phyloP scores from a whole-genome alignment of 2,888 invertebrate species.

The Ennomos erosarius region DNA sequence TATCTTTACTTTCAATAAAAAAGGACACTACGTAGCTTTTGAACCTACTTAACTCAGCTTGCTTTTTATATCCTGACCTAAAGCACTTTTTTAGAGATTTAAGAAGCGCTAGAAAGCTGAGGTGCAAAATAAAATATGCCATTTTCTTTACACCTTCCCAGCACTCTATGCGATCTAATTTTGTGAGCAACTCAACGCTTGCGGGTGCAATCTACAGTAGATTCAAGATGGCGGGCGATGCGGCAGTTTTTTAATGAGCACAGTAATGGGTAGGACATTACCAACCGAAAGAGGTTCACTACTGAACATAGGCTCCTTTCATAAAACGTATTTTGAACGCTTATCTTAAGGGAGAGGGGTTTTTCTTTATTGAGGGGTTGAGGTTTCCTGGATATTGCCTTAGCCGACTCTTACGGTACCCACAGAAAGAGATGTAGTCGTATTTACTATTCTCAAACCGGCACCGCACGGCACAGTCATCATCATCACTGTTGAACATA shows the following conservation, averaged over 20 bases:
- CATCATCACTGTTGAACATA: too few relatives aligned
- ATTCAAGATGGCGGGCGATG: not conserved
- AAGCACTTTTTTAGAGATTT: constrained; percentile 6
- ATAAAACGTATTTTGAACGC: too few relatives aligned
- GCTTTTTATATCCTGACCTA: constrained; percentile 5
- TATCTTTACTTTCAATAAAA: not conserved
- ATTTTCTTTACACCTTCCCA: constrained; percentile 58
- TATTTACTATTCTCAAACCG: too few relatives aligned
- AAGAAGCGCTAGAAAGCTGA: constrained; percentile 26
- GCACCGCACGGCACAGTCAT: too few relatives aligned
- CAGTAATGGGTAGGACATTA: too few relatives aligned
- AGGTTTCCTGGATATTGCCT: too few relatives aligned
- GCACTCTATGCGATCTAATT: constrained; percentile 56
- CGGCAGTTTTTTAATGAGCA: not conserved
- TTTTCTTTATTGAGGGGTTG: too few relatives aligned
- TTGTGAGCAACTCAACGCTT: constrained; percentile 50
- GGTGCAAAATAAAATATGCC: constrained; percentile 52
- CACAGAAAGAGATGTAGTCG: too few relatives aligned
- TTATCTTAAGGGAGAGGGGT: too few relatives aligned
- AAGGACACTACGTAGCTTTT: not conserved
- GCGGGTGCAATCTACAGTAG: constrained; percentile 40
- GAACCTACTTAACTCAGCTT: constrained; percentile 1
- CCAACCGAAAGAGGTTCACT: too few relatives aligned
- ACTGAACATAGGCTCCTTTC: too few relatives aligned
- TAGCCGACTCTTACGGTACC: too few relatives aligned